Evolutionary conservation across 2,888 invertebrate species (phyloP).

Genomic region (Erebia aethiops): DNA sequence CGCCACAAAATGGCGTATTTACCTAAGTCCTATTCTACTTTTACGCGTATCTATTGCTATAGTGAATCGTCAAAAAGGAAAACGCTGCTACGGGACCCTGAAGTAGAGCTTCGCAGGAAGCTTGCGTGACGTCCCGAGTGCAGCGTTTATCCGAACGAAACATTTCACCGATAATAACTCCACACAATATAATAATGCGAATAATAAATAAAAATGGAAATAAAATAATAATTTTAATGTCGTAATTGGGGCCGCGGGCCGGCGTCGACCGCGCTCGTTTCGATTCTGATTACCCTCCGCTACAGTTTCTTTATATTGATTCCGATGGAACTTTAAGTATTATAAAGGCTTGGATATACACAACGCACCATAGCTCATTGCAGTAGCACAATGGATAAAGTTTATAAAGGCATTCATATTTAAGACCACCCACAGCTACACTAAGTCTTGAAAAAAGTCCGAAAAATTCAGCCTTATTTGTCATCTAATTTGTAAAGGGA

Average conservation of each 20-base stretch:
- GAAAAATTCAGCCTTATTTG: too few relatives aligned
- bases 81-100: slow-evolving; percentile 57
- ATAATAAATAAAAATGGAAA: slow-evolving; percentile 83
- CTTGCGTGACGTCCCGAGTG: slow-evolving; percentile 72
- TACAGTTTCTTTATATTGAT: slow-evolving; percentile 66
- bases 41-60: too few relatives aligned
- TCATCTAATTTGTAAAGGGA: too few relatives aligned
- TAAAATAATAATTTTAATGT: slow-evolving; percentile 83
- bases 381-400: too few relatives aligned
- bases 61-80: slow-evolving; percentile 4
- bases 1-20: too few relatives aligned
- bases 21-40: too few relatives aligned
- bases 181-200: slow-evolving; percentile 84
- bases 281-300: slow-evolving; percentile 65
- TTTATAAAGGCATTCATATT: too few relatives aligned
- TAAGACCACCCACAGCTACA: too few relatives aligned
- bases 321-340: slow-evolving; percentile 62
- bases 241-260: slow-evolving; percentile 80
- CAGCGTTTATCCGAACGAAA: slow-evolving; percentile 82
- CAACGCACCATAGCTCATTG: neutral
- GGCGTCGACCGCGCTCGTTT: slow-evolving; percentile 46
- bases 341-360: slow-evolving; percentile 6
- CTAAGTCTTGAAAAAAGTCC: too few relatives aligned
- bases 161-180: slow-evolving; percentile 83
- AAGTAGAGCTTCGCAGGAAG: slow-evolving; percentile 54